Base-by-base conservation (phyloP, 2,797 vertebrate genomes). In the Adrianichthys oophorus region DNA sequence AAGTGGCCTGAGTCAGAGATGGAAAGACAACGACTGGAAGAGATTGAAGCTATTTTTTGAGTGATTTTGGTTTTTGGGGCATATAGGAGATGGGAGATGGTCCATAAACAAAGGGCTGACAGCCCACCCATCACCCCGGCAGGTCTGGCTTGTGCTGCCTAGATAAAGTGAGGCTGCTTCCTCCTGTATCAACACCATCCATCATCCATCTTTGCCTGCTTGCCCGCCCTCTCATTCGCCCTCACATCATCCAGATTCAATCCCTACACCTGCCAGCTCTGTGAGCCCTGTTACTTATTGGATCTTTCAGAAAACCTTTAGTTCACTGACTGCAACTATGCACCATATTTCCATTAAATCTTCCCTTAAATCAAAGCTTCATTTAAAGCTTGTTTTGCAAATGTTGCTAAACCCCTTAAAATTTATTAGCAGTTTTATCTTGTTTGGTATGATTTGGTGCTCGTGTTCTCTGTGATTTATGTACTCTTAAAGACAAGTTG, bases 61-160 rank as follows among this genome's bases (percentile, higher is more conserved):
- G 68, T 65, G 70, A 84, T 89, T 70, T 86, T 55, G 76, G 80
- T 77, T 84, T 83, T 84, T 60, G 65, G 86, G 65, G 67, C 54
- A 80, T 84, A 87, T 84, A 82, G 61, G 84, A 90, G 85, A 90
- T 89, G 90, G 86, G 85, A 87, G 83, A 80, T 86, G 82, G 89
- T 84, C 90, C 85, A 92, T 93, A 92, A 93, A 93, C 89, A 91
- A 92, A 89, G 78, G 71, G 57, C 74, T 89, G 92, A 93, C 92
- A 93, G 90, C 82, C 86, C 87, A 93, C 91, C 88, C 88, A 92
- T 93, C 92, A 93, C 86, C 79, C 76, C 82, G 85, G 90, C 92
- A 92, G 88, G 82, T 87, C 90, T 89, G 89, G 84, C 87, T 90
- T 87, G 89, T 88, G 90, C 88, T 82, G 82, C 78, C 76, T 87